Conservation (phyloP, 2,888 invertebrate genomes). For the Aphodius sticticus region DNA sequence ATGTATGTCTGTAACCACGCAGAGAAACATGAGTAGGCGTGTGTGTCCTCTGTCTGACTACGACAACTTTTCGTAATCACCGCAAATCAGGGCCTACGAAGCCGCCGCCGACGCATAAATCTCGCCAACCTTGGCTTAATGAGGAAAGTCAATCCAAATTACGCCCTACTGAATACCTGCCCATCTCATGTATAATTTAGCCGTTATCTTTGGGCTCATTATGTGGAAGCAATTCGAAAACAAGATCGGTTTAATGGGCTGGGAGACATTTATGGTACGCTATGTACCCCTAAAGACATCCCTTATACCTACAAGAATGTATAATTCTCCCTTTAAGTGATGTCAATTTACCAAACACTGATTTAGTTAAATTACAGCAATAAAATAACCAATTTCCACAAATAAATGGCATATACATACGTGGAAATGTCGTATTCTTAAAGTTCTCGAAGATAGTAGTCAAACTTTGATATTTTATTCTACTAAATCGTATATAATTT, state of each 20-base stretch:
- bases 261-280: not conserved
- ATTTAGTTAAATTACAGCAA: not conserved
- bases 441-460: too few relatives aligned
- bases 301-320: not conserved
- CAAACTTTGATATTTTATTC: too few relatives aligned
- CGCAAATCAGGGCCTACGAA: conserved; percentile 10
- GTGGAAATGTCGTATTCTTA: too few relatives aligned
- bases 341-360: not conserved
- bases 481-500: too few relatives aligned
- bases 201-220: conserved; percentile 21
- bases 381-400: too few relatives aligned
- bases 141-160: conserved; percentile 15
- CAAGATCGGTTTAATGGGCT: not conserved
- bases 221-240: conserved; percentile 9
- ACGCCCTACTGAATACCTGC: conserved; percentile 18
- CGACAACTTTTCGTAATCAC: conserved; percentile 5
- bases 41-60: not conserved
- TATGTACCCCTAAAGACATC: not conserved
- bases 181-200: conserved; percentile 21
- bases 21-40: not conserved
- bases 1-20: too few relatives aligned
- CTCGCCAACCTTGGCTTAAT: conserved; percentile 22
- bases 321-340: not conserved
- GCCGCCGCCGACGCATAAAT: not conserved
- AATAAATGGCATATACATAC: too few relatives aligned